A percentile compares a stretch with the other conserved stretches of the same genome.
Evolutionary conservation across 2,797 vertebrate genomes (phyloP).

Genomic region (Euthynnus affinis): DNA sequence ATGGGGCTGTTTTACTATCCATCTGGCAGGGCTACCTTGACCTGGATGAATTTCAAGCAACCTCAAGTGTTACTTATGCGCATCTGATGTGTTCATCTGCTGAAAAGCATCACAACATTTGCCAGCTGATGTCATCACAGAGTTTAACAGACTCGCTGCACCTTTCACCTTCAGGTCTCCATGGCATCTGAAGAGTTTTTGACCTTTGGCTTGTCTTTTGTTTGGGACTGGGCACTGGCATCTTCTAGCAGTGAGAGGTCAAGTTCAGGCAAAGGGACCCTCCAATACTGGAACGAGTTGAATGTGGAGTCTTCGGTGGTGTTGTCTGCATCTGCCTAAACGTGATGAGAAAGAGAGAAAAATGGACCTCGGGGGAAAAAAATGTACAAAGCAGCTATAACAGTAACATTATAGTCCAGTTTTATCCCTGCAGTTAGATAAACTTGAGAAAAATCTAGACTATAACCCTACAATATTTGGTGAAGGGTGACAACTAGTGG

Average conservation of each 20-base stretch:
- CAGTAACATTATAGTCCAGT: neutral
- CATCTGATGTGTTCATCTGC: neutral
- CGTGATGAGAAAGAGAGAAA: slow-evolving; percentile 2
- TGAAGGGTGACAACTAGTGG: slow-evolving; percentile 62
- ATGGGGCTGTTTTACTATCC: neutral
- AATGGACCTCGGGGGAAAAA: neutral
- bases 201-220: slow-evolving; percentile 32
- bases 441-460: neutral
- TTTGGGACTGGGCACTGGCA: neutral
- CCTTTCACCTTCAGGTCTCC: slow-evolving; percentile 88
- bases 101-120: neutral
- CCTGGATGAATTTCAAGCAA: slow-evolving; percentile 10
- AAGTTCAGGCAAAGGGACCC: slow-evolving; percentile 89
- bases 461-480: neutral
- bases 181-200: slow-evolving; percentile 83
- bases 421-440: too few species aligned
- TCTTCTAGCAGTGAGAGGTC: slow-evolving; percentile 89
- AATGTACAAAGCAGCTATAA: neutral
- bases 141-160: neutral
- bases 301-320: slow-evolving; percentile 78
- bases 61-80: neutral
- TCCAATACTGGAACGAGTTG: slow-evolving; percentile 96
- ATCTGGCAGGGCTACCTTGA: neutral
- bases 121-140: neutral
- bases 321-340: slow-evolving; percentile 53